These are phyloP conservation scores for Dasypolia templi DNA, from an alignment of 2,888 invertebrate genomes.

Conservation along the genomic window DNA sequence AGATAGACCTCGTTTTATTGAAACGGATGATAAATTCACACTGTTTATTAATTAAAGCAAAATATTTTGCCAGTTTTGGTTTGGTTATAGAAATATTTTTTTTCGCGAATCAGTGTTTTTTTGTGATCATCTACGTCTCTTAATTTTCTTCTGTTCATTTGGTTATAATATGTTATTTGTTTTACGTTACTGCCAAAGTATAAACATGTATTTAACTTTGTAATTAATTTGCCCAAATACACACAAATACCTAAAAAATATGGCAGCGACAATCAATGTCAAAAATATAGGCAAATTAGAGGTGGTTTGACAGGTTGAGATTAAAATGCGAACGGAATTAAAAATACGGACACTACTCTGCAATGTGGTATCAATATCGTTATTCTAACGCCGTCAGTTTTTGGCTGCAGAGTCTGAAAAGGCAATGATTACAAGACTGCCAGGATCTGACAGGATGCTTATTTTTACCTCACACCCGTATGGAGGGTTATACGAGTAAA, in stretches of 20 bases:
- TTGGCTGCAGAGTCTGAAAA: not conserved
- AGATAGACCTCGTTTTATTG: conserved; percentile 23
- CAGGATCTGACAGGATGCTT: conserved; percentile 36
- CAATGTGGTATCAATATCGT: not conserved
- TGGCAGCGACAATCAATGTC: too few species aligned
- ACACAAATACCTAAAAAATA: too few species aligned
- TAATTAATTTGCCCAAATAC: not conserved
- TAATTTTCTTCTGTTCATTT: not conserved
- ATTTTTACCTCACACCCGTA: conserved; percentile 19
- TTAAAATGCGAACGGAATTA: not conserved
- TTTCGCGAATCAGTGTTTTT: not conserved
- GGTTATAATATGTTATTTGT: not conserved
- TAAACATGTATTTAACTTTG: not conserved
- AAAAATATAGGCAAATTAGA: not conserved
- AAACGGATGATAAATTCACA: conserved; percentile 40
- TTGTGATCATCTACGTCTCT: not conserved
- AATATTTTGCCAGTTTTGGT: conserved; percentile 11
- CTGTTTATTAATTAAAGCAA: conserved; percentile 37
- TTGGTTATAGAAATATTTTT: not conserved
- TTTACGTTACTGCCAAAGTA: not conserved
- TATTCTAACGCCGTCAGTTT: conserved; percentile 1
- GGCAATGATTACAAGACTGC: conserved; percentile 2
- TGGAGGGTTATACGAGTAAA: conserved; percentile 45
- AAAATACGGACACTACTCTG: not conserved
- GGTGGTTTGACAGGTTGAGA: not conserved